Evolutionary conservation across 2,888 invertebrate genomes (phyloP).

Genomic region (Alloscopus bannaensis): DNA sequence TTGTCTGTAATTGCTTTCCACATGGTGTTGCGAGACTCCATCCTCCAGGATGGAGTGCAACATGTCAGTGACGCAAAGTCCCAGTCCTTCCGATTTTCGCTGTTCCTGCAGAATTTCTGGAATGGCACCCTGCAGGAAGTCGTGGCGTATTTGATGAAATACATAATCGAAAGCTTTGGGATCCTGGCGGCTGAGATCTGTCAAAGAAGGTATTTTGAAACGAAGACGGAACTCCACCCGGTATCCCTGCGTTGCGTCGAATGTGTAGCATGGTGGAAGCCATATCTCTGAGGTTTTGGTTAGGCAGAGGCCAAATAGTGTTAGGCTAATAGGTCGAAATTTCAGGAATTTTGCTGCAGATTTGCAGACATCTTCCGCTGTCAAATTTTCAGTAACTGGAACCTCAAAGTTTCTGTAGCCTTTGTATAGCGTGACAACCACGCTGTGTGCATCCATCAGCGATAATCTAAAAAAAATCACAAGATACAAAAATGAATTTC

Average conservation of each 20-base stretch:
- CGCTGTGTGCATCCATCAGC: slow-evolving; percentile 68
- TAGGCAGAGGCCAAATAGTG: slow-evolving; percentile 86
- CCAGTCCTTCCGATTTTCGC: slow-evolving; percentile 86
- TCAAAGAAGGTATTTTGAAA: slow-evolving; percentile 83
- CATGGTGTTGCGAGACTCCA: slow-evolving; percentile 81
- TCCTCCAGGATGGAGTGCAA: slow-evolving; percentile 88
- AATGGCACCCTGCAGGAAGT: slow-evolving; percentile 87
- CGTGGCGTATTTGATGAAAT: slow-evolving; percentile 88
- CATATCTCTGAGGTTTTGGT: slow-evolving; percentile 79
- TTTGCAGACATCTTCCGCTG: slow-evolving; percentile 83
- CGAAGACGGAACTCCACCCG: slow-evolving; percentile 84
- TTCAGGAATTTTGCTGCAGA: slow-evolving; percentile 83
- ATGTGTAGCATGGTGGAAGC: slow-evolving; percentile 81
- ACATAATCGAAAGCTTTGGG: slow-evolving; percentile 88
- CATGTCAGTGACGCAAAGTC: slow-evolving; percentile 92
- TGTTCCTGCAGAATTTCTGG: slow-evolving; percentile 87
- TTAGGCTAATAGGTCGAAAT: slow-evolving; percentile 86
- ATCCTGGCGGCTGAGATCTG: slow-evolving; percentile 82
- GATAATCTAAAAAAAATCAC: slow-evolving; percentile 39
- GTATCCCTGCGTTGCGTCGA: slow-evolving; percentile 79
- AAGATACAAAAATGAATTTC: neutral
- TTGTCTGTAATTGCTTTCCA: slow-evolving; percentile 87
- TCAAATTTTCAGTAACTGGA: slow-evolving; percentile 74
- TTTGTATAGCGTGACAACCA: slow-evolving; percentile 69
- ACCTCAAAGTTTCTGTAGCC: slow-evolving; percentile 69